Base-by-base conservation (phyloP, 2,113 vertebrate genomes). In the Cyanoramphus novaezelandiae region DNA sequence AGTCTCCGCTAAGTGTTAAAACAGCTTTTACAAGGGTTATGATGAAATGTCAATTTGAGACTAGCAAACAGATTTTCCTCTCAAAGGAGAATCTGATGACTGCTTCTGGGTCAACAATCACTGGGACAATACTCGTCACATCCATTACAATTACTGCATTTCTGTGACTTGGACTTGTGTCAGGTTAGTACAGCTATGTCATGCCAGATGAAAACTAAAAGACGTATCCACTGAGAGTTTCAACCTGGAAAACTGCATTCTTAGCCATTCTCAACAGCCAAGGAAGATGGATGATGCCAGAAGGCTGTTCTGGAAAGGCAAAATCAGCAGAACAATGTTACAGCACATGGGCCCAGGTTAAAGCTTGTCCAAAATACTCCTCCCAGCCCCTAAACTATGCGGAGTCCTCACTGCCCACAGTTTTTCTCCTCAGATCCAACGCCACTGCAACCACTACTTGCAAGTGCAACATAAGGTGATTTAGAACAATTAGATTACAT, bases 51-150 rank as follows among this genome's bases (percentile, higher is more conserved):
- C 70, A 74, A 18, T 62, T 74, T 79, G 29, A 94, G 89, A 80
- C 44, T 33, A 87, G 78, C 49, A 72, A 83, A 91, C 46, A 50
- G n/a, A 82, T 93, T 92, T 88, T 88, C n/a, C 50, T 74, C 71
- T 77, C 33, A 8, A 62, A 86, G 74, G 64, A 62, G 19, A 87
- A 84, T 53, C 9, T 57, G 55, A 69, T 43, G 18, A 87, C 70
- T 68, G 9, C 81, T 96, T 90, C 88, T 92, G 49, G 88, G 95
- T 95, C 92, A 91, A 67, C 2, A 88, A 70, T n/a, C 57, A 75
- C 3, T 46, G 57, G 39, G 88, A 93, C 39, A 64, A 47, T 55
- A 33, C 60, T 72, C 2, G 1, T 35, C 39, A 17, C 44, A 60
- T 60, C 41, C 53, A 50, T 67, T 81, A 88, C 46, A 63, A 62